Evolutionary conservation across 1,140 invertebrate species (phyloP).

Genomic region (Phymorhynchus buccinoides): DNA sequence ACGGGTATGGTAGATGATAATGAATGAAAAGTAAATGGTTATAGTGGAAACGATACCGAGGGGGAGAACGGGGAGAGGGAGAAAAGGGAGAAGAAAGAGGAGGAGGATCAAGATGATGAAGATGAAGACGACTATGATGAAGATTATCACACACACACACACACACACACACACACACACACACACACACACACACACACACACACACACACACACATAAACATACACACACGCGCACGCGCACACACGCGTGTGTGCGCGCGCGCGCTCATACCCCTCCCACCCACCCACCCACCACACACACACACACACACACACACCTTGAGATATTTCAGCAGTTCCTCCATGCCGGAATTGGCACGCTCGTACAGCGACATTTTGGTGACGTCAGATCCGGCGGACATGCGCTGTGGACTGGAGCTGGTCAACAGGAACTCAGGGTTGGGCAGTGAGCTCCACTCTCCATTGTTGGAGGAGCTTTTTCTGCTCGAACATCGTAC

Average conservation of each 20-base stretch:
- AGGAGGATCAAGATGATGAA: too few species aligned
- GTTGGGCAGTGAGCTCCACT: conserved; percentile 25
- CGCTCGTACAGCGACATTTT: conserved; percentile 39
- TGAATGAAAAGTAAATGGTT: too few species aligned
- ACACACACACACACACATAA: background rate
- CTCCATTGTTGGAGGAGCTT: conserved; percentile 39
- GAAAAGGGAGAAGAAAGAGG: too few species aligned
- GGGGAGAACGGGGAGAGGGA: too few species aligned
- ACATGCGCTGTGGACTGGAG: conserved; percentile 37
- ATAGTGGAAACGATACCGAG: too few species aligned
- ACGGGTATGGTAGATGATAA: too few species aligned
- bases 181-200: background rate
- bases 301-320: conserved; percentile 12
- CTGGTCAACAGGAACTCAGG: conserved; percentile 40
- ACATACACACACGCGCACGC: background rate
- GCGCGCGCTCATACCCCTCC: background rate
- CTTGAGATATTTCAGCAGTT: conserved; percentile 56
- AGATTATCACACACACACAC: background rate
- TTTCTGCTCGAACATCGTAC: conserved; percentile 31
- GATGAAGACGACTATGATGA: background rate
- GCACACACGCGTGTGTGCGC: background rate
- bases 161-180: background rate
- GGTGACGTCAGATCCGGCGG: conserved; percentile 31
- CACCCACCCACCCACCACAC: background rate
- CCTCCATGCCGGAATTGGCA: conserved; percentile 46